phyloP scores from a whole-genome alignment of 2,888 invertebrate species.

The Sthenelais limicola region DNA sequence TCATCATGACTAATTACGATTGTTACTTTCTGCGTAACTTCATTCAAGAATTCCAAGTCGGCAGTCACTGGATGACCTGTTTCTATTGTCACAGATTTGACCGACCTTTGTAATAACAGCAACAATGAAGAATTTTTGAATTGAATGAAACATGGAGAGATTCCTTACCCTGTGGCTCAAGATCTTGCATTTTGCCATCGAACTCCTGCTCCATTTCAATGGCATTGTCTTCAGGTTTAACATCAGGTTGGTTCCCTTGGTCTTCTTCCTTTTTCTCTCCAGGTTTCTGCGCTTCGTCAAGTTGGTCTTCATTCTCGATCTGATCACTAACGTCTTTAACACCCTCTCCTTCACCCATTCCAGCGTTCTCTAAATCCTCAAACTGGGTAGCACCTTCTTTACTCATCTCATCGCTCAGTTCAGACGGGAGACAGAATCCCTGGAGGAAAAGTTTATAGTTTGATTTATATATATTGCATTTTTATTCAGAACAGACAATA shows the following conservation, averaged over 20 bases:
- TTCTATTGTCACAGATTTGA: too few relatives aligned
- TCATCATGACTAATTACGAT: too few relatives aligned
- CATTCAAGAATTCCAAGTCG: too few relatives aligned
- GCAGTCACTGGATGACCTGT: too few relatives aligned
- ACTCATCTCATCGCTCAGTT: slow-evolving; percentile 78
- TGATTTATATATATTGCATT: background rate
- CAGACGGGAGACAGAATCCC: slow-evolving; percentile 88
- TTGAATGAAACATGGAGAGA: too few relatives aligned
- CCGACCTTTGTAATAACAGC: too few relatives aligned
- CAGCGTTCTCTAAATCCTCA: slow-evolving; percentile 80
- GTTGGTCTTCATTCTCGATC: slow-evolving; percentile 89
- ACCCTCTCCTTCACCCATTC: slow-evolving; percentile 93
- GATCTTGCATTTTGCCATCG: slow-evolving; percentile 87
- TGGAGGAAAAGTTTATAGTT: slow-evolving; percentile 57
- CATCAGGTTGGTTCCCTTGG: slow-evolving; percentile 75
- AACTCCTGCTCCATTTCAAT: slow-evolving; percentile 97
- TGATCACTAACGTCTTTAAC: slow-evolving; percentile 92
- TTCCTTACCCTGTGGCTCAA: slow-evolving; percentile 57
- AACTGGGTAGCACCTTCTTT: slow-evolving; percentile 73
- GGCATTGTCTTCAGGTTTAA: slow-evolving; percentile 69
- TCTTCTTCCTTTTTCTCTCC: slow-evolving; percentile 87
- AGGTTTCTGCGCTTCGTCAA: slow-evolving; percentile 87
- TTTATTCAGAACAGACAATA: slow-evolving; percentile 6
- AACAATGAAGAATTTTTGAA: too few relatives aligned
- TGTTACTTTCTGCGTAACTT: too few relatives aligned